Conservation (phyloP, 2,888 invertebrate genomes). For the Habrosyne pyritoides region DNA sequence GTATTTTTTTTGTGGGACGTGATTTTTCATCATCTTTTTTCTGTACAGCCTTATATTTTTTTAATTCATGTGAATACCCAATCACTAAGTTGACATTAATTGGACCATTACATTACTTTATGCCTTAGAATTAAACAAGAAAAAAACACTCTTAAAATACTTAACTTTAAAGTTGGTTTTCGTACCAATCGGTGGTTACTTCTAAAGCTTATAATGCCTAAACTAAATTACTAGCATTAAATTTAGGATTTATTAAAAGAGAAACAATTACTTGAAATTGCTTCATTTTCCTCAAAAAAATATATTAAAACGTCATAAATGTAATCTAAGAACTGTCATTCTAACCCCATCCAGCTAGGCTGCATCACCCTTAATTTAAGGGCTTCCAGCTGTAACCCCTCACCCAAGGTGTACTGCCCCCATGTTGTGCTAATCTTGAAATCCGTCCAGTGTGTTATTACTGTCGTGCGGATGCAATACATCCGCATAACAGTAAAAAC, state of each 20-base stretch:
- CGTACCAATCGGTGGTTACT: too few relatives aligned
- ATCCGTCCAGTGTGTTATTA: not conserved
- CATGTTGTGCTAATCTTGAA: not conserved
- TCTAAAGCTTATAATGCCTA: too few relatives aligned
- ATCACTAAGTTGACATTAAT: too few relatives aligned
- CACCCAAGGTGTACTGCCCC: not conserved
- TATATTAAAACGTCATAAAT: not conserved
- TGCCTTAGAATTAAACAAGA: too few relatives aligned
- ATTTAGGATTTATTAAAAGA: too few relatives aligned
- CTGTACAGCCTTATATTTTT: too few relatives aligned
- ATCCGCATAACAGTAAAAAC: not conserved
- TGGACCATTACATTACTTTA: too few relatives aligned
- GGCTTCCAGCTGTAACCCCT: not conserved
- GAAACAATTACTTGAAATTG: too few relatives aligned
- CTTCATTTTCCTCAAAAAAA: not conserved
- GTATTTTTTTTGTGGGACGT: not conserved
- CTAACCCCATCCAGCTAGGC: slow-evolving; percentile 1
- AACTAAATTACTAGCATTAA: too few relatives aligned
- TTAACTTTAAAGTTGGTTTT: too few relatives aligned
- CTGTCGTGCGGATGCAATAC: not conserved
- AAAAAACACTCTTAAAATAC: not conserved
- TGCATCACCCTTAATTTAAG: not conserved
- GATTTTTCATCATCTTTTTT: too few relatives aligned
- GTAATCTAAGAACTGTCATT: not conserved
- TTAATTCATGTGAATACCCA: too few relatives aligned